Evolutionary conservation across 2,797 vertebrate species (phyloP).

Genomic region (Pipistrellus pipistrellus): DNA sequence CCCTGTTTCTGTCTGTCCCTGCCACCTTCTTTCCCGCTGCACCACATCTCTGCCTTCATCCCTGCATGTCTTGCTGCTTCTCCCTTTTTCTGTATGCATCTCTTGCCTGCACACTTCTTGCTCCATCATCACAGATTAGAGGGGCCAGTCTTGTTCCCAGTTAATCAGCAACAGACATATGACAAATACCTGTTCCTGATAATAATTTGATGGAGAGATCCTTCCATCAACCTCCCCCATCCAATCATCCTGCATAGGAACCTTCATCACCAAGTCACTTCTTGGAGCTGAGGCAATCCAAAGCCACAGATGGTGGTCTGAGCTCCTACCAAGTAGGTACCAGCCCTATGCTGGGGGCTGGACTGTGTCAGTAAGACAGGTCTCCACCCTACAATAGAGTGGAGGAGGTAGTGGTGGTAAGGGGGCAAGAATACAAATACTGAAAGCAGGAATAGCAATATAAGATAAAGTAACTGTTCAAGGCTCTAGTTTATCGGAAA

Average conservation of each 20-base stretch:
- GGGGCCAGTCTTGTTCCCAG: not conserved
- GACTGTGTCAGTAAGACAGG: slow-evolving; percentile 6
- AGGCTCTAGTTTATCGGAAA: not conserved
- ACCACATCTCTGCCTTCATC: not conserved
- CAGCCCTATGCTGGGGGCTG: not conserved
- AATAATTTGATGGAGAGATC: not conserved
- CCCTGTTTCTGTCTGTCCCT: not conserved
- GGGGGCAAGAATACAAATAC: not conserved
- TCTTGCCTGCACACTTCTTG: not conserved
- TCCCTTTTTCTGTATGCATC: not conserved
- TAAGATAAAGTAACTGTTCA: not conserved
- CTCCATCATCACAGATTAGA: not conserved
- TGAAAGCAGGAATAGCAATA: not conserved
- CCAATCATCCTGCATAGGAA: not conserved
- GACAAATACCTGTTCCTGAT: not conserved
- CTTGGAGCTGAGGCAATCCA: not conserved
- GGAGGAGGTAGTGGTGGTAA: not conserved
- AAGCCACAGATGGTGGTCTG: not conserved
- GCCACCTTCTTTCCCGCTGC: not conserved
- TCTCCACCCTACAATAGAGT: not conserved
- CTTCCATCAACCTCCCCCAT: not conserved
- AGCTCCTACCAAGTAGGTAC: not conserved
- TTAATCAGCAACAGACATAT: not conserved
- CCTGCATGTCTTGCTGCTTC: not conserved
- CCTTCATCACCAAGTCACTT: not conserved